Evolutionary conservation across 92 coral and sea anemone species (phyloP), one percentile per base, ranked within the genome.

Genomic region (Chrysogorgia sp.): DNA sequence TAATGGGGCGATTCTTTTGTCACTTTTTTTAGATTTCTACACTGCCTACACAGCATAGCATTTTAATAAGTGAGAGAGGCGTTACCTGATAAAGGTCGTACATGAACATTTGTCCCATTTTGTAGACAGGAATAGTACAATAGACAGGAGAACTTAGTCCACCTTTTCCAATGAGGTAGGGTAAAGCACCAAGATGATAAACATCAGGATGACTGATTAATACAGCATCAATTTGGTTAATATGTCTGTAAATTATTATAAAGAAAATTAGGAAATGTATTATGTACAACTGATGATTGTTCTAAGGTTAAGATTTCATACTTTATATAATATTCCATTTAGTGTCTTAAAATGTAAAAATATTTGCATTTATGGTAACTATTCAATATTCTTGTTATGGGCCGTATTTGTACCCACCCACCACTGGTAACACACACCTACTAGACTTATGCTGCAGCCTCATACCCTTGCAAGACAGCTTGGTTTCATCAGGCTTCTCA

Each of bases 31-130:
- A 4, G 12, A 4, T 12, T 12, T 4, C 5, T 4, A 37, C 43
- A 37, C 43, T 37, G 43, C 43, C 43, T 37, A 37, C 22, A 2
- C 40, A 79, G 62, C n/a, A n/a, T n/a, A n/a, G n/a, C n/a, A n/a
- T n/a, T n/a, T n/a, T n/a, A n/a, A n/a, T n/a, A n/a, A n/a, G n/a
- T n/a, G n/a, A n/a, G n/a, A n/a, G n/a, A n/a, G n/a, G n/a, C n/a
- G n/a, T n/a, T 82, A 93, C 97, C 98, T 93, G 98, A 37, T 88
- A 93, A 45, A 92, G 83, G 72, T 93, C 98, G 40, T 93, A 93
- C 98, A 93, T 93, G 37, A 93, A 93, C 98, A 93, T 93, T 74
- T 93, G 98, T 7, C 98, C 98, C 98, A 93, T 93, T 78, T 93
- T 93, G 76, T 93, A 93, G 19, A 93, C 98, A 68, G 98, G 98